Conservation (phyloP, 2,888 invertebrate genomes). For the Drosophila lacicola region DNA sequence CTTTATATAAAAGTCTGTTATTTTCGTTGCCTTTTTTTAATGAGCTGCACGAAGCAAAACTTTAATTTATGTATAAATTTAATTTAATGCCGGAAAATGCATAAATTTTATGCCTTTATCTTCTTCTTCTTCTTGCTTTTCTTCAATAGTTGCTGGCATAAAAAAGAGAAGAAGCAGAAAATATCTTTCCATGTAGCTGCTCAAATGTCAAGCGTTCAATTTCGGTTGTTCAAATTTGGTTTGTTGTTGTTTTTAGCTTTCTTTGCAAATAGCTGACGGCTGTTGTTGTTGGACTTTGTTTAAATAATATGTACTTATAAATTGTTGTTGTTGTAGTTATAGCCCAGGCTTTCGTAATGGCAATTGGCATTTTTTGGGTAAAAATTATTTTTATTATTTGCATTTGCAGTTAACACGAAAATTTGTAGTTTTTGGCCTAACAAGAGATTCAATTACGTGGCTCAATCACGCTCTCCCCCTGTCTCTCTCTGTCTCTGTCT, state of each 20-base stretch:
- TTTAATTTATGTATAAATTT: conserved; percentile 81
- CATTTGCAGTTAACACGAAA: conserved; percentile 61
- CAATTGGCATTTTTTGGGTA: conserved; percentile 34
- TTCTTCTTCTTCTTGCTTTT: conserved; percentile 5
- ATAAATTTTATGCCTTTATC: conserved; percentile 53
- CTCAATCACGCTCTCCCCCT: background rate
- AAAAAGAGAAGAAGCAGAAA: conserved; percentile 27
- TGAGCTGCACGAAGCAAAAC: conserved; percentile 79
- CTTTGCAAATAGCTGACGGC: conserved; percentile 42
- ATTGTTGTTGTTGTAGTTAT: conserved; percentile 32
- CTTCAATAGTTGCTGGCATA: conserved; percentile 24
- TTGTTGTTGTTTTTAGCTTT: conserved; percentile 39
- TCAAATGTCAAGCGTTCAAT: conserved; percentile 60
- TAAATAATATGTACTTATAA: conserved; percentile 54
- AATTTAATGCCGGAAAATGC: conserved; percentile 79
- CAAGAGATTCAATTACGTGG: conserved; percentile 56
- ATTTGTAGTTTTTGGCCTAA: conserved; percentile 35
- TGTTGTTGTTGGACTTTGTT: conserved; percentile 41
- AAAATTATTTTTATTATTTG: conserved; percentile 49
- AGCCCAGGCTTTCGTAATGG: conserved; percentile 46
- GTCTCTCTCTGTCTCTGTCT: background rate
- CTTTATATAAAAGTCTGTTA: conserved; percentile 7
- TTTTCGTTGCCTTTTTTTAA: conserved; percentile 62
- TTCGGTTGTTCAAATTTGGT: conserved; percentile 29
- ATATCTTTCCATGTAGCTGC: conserved; percentile 24